phyloP scores from a whole-genome alignment of 1,140 invertebrate species.

The Bombus pascuorum region DNA sequence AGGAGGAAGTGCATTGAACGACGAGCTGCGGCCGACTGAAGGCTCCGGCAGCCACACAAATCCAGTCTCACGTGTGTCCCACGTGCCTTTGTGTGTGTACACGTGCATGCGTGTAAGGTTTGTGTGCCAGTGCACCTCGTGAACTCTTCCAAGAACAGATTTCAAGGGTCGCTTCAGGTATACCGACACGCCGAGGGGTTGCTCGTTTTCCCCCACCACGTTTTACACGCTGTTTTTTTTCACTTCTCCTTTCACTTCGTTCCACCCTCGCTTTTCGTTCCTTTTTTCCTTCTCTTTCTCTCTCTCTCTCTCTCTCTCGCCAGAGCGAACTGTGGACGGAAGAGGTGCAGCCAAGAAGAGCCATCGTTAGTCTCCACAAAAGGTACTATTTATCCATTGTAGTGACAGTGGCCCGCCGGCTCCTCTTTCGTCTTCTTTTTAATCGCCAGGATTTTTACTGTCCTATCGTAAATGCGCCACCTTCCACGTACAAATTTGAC shows the following conservation, averaged over 20 bases:
- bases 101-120: conserved; percentile 45
- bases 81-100: conserved; percentile 16
- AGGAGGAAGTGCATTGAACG: conserved; percentile 62
- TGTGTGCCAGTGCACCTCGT: conserved; percentile 32
- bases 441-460: conserved; percentile 48
- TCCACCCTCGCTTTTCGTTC: conserved; percentile 23
- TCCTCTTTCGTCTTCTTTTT: conserved; percentile 35
- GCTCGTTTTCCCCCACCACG: background rate
- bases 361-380: conserved; percentile 49
- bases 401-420: conserved; percentile 43
- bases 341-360: conserved; percentile 20
- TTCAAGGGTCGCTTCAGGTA: conserved; percentile 78
- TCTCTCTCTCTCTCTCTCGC: background rate
- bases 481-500: conserved; percentile 28
- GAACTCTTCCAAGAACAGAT: conserved; percentile 75
- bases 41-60: conserved; percentile 40
- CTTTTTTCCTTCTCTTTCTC: conserved; percentile 29
- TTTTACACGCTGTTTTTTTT: background rate
- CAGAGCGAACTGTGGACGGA: conserved; percentile 22
- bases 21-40: conserved; percentile 69
- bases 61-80: conserved; percentile 33
- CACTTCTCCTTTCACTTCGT: conserved; percentile 42
- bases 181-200: conserved; percentile 68
- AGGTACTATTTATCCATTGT: conserved; percentile 59
- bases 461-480: background rate